phyloP scores from a whole-genome alignment of 2,113 vertebrate species.

The Ascaphus truei region DNA sequence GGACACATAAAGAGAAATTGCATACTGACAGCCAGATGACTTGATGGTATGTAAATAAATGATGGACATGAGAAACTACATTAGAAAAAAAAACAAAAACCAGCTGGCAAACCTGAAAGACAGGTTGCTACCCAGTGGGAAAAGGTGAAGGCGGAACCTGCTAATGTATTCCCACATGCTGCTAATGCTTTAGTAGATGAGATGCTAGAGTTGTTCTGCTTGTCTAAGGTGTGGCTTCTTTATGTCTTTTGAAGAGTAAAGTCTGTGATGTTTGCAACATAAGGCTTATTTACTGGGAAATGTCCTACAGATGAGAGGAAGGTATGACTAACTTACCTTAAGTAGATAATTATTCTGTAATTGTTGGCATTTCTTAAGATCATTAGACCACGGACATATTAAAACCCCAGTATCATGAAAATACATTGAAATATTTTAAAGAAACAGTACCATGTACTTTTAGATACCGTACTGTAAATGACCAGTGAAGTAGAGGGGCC shows the following conservation, averaged over 20 bases:
- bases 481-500: too few species aligned
- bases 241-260: constrained; percentile 1
- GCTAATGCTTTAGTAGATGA: not conserved
- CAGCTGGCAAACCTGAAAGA: constrained; percentile 18
- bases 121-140: not conserved
- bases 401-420: not conserved
- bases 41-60: constrained; percentile 8
- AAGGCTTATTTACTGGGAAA: not conserved
- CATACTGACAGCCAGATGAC: not conserved
- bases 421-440: not conserved
- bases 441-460: too few species aligned
- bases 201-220: not conserved
- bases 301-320: constrained; percentile 2
- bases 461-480: too few species aligned
- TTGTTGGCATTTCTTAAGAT: not conserved
- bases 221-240: constrained; percentile 3
- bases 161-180: not conserved
- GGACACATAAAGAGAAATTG: not conserved
- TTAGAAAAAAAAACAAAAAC: not conserved
- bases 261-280: not conserved
- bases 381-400: not conserved
- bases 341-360: not conserved
- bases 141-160: not conserved
- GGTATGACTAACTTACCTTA: not conserved
- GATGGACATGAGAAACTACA: not conserved